Evolutionary conservation across 1,140 invertebrate genomes (phyloP).

Genomic region (Lordiphosa stackelbergi): DNA sequence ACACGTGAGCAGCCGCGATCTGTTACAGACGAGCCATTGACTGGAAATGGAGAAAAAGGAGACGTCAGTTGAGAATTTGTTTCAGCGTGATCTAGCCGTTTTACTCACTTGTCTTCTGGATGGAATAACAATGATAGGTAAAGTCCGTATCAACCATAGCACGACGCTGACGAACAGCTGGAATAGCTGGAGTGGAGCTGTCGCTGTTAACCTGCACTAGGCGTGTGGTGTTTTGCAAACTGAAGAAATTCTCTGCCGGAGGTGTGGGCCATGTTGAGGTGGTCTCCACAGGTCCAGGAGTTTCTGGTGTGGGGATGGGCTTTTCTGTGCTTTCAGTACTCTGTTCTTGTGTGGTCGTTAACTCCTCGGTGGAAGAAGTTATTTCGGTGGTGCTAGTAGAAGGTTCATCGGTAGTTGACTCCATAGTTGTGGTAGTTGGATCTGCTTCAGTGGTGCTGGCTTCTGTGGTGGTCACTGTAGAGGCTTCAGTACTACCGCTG

Average conservation of each 20-base stretch:
- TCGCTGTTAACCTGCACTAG: conserved; percentile 11
- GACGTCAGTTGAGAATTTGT: not conserved
- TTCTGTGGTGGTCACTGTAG: conserved; percentile 41
- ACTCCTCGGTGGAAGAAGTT: conserved; percentile 21
- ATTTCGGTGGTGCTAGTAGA: conserved; percentile 12
- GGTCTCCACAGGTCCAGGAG: conserved; percentile 46
- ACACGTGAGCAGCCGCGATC: conserved; percentile 66
- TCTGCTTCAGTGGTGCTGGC: conserved; percentile 19
- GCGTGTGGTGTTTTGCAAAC: conserved; percentile 19
- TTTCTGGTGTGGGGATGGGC: conserved; percentile 54
- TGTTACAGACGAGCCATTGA: conserved; percentile 29
- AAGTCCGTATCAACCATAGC: conserved; percentile 23
- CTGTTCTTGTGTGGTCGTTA: conserved; percentile 6
- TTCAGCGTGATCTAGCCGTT: not conserved
- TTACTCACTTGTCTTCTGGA: conserved; percentile 37
- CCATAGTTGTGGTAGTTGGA: conserved; percentile 11
- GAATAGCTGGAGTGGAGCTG: not conserved
- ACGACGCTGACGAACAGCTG: conserved; percentile 48
- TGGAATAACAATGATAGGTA: conserved; percentile 62
- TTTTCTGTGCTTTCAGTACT: conserved; percentile 32
- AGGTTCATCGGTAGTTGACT: conserved; percentile 18
- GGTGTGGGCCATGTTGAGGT: conserved; percentile 61
- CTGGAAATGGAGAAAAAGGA: conserved; percentile 22
- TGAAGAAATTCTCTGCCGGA: conserved; percentile 38
- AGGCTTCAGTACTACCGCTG: conserved; percentile 52